Evolutionary conservation across 2,888 invertebrate species (phyloP), one percentile per base, ranked within the genome.

Genomic region (Rhaphigaster nebulosa): DNA sequence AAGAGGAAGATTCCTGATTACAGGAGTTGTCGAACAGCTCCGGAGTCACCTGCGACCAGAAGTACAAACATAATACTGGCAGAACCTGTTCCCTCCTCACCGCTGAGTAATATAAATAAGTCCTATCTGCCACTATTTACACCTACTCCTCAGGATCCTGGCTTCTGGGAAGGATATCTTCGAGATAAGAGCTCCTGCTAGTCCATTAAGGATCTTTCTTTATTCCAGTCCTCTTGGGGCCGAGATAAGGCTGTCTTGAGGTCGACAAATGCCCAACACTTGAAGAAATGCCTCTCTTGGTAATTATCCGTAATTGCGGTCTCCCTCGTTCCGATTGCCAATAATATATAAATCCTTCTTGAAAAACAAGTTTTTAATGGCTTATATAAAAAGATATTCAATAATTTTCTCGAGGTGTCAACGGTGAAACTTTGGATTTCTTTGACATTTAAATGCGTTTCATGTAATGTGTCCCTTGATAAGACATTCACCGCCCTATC

Each of bases 121-220:
- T 65, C 12, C 65, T 65, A 65, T 34, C 65, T 65, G 65, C 65
- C 65, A 65, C 65, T 65, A 65, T 65, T 65, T 65, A 65, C 65
- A 65, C 65, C 65, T 65, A 65, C 65, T 29, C 65, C 29, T 60
- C 12, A 29, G 29, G 29, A n/a, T 65, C 65, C 65, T 29, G 65
- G 65, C 29, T 65, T 20, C 65, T 29, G 65, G 29, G 65, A 65
- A 65, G 65, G 65, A 65, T 29, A 65, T 65, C 65, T 65, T 65
- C n/a, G 29, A 65, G 65, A 65, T 65, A 65, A 65, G 13, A 65
- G 65, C 65, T 65, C 65, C 65, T 65, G 6, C 65, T 4, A 15
- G 65, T 65, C 65, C 65, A 65, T 65, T 65, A 65, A 65, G 65
- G 65, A 26, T 29, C 65, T 15, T 65, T 65, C 65, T 65, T 65